Percentiles rank a stretch among this genome's conserved stretches.
phyloP scores from a whole-genome alignment of 2,113 vertebrate species.

The Boulengeromyrus knoepffleri region DNA sequence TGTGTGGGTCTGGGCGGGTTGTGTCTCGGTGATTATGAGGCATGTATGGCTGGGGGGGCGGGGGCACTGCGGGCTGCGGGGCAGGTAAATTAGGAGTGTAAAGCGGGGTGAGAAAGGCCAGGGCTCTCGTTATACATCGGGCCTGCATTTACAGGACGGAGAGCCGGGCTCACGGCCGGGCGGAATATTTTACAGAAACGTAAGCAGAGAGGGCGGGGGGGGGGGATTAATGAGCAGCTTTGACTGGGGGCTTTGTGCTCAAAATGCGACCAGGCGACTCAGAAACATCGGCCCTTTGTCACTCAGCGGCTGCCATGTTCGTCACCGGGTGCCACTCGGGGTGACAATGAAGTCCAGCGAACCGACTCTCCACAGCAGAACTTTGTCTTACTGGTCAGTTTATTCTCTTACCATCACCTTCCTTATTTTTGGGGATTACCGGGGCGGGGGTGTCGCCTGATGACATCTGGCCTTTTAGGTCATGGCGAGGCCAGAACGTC shows the following conservation, averaged over 20 bases:
- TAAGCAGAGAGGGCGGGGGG: neutral
- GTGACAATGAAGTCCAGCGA: neutral
- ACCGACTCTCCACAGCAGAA: neutral
- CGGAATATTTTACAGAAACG: neutral
- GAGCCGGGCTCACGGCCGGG: neutral
- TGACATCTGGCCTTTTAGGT: neutral
- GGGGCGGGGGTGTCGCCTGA: neutral
- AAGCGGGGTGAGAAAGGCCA: neutral
- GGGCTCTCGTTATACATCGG: neutral
- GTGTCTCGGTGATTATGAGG: neutral
- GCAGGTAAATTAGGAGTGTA: neutral
- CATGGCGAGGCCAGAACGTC: too few relatives aligned
- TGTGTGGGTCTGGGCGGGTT: neutral
- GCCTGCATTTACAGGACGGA: neutral
- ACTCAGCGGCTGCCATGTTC: neutral
- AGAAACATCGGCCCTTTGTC: conserved; percentile 7
- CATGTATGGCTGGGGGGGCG: neutral
- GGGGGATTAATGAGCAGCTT: neutral
- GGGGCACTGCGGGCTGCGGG: too few relatives aligned
- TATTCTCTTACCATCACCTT: neutral
- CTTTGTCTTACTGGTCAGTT: neutral
- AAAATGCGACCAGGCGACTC: neutral
- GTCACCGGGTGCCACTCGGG: neutral
- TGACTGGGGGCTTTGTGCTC: neutral
- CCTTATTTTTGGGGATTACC: neutral